Conservation (phyloP, 2,113 vertebrate species). For the Tychaedon coryphoeus region DNA sequence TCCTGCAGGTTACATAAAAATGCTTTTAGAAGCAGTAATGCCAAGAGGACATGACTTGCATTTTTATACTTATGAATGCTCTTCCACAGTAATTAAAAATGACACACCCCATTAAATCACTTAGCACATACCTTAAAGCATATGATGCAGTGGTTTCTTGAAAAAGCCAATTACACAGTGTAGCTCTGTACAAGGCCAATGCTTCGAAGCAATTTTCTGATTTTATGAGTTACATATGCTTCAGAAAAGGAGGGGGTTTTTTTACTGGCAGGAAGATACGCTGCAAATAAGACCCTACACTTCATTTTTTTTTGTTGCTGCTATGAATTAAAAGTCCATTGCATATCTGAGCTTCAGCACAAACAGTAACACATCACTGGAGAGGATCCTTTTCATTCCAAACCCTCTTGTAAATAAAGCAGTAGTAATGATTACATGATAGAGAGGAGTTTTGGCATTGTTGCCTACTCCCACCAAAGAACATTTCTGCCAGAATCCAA, state of each 20-base stretch:
- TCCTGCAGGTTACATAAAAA: conserved; percentile 48
- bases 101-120: conserved; percentile 42
- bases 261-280: background rate
- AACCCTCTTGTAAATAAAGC: background rate
- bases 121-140: conserved; percentile 38
- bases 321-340: background rate
- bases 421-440: background rate
- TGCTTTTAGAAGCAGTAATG: background rate
- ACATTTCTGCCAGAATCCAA: background rate
- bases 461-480: background rate
- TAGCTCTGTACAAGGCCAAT: background rate
- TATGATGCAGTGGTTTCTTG: conserved; percentile 6
- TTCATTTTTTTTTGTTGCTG: background rate
- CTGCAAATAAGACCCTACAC: background rate
- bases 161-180: conserved; percentile 17
- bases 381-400: background rate
- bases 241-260: background rate
- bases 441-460: background rate
- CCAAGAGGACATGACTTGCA: conserved; percentile 27
- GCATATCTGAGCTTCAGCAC: background rate
- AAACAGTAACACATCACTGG: background rate
- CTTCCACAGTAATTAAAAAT: conserved; percentile 48
- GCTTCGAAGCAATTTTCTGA: conserved; percentile 21
- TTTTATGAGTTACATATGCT: conserved; percentile 12
- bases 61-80: conserved; percentile 9